Evolutionary conservation across 2,113 vertebrate genomes (phyloP).

Genomic region (Catharus minimus): DNA sequence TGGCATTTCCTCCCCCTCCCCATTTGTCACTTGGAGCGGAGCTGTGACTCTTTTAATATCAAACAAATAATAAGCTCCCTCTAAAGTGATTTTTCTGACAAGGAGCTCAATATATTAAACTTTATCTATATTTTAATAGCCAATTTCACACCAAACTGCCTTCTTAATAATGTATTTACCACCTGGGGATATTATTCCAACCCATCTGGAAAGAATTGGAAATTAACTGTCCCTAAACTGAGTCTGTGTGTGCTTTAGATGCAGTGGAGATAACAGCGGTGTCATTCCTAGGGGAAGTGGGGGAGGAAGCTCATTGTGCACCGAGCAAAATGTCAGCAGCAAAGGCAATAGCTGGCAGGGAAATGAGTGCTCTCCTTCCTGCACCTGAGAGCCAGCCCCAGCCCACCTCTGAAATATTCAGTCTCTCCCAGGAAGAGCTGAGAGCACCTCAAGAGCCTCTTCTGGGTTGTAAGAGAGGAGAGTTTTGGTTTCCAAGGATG

Average conservation of each 20-base stretch:
- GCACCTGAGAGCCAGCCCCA: background rate
- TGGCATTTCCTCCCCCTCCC: slow-evolving; percentile 73
- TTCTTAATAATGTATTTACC: slow-evolving; percentile 88
- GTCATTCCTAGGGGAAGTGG: slow-evolving; percentile 62
- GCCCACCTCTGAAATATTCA: background rate
- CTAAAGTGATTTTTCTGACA: slow-evolving; percentile 88
- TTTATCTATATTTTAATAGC: slow-evolving; percentile 90
- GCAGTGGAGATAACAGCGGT: slow-evolving; percentile 67
- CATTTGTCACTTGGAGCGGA: slow-evolving; percentile 81
- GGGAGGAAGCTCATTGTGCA: slow-evolving; percentile 38
- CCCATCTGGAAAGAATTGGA: slow-evolving; percentile 86
- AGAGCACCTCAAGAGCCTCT: background rate
- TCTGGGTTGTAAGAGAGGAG: rapidly evolving
- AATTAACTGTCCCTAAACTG: slow-evolving; percentile 86
- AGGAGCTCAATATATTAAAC: slow-evolving; percentile 88
- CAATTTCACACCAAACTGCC: slow-evolving; percentile 89
- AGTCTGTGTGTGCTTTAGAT: slow-evolving; percentile 76
- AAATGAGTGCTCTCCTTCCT: background rate
- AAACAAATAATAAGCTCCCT: slow-evolving; percentile 87
- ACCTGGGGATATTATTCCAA: slow-evolving; percentile 87
- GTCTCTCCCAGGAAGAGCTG: background rate
- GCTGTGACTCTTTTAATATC: slow-evolving; percentile 87
- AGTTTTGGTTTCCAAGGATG: background rate
- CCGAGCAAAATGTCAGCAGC: slow-evolving; percentile 50
- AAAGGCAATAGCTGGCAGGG: slow-evolving; percentile 4